Base-by-base conservation (phyloP, 2,888 invertebrate species). In the Cartodere bifasciata region DNA sequence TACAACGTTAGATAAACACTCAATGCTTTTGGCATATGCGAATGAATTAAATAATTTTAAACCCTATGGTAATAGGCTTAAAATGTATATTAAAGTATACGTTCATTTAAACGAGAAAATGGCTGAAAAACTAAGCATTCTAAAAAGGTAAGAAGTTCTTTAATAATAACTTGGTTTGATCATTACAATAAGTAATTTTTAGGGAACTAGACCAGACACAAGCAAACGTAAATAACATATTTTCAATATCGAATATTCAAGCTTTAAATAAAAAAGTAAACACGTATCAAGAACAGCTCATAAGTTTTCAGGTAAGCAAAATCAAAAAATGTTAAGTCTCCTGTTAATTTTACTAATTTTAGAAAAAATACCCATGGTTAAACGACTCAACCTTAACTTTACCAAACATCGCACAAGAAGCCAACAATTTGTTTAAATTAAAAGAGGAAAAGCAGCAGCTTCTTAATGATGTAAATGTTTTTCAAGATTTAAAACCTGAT, bases 401-500 rank as follows among this genome's bases (percentile, higher is more conserved):
- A 17, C 43, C 41, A 11, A 45, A 47, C 34, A 53, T 57, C 31
- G 34, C 42, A 1, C 48, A 50, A 38, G 49, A 53, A 40, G 46
- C 47, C 4, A 45, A 49, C 16, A 45, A 34, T 10, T 37, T 55
- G 26, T 44, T 41, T 33, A 37, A 32, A 16, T 40, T 53, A 29
- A 42, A 44, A 36, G 45, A 47, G 15, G 45, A 49, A 29, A 51
- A 50, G 32, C 46, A 48, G 13, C 43, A 45, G 33, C 42, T 57
- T 34, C 21, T 44, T 11, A 43, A 48, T 34, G 52, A 55, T 37
- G 37, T 55, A 15, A 45, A 45, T 11, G 32, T 40, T 16, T 57
- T 52, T 39, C 39, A 48, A 35, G 50, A 47, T 13, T 39, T 57
- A 14, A 51, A 50, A 39, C 56, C 56, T 12, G 50, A 56, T 39